Evolutionary conservation across 2,888 invertebrate species (phyloP).

Genomic region (Hydrotaea cyrtoneurina): DNA sequence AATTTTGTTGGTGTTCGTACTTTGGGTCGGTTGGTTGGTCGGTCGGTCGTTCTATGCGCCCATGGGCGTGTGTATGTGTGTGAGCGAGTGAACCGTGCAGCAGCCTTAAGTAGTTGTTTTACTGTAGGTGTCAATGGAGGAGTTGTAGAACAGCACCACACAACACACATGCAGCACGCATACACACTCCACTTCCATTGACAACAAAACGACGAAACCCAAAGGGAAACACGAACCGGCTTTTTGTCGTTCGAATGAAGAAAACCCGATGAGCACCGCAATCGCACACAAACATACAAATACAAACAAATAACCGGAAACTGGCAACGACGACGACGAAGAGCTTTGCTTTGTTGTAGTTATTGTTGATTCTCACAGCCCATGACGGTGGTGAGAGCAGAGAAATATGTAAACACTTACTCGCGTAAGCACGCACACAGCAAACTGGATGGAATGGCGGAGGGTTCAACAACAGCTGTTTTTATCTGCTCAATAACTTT

Average conservation of each 20-base stretch:
- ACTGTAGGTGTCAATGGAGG: slow-evolving; percentile 57
- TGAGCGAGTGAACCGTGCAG: neutral
- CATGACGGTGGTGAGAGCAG: slow-evolving; percentile 34
- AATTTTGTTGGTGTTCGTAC: slow-evolving; percentile 42
- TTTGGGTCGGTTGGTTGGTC: slow-evolving; percentile 12
- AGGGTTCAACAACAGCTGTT: slow-evolving; percentile 59
- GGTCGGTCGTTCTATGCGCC: slow-evolving; percentile 39
- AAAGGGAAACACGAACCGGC: slow-evolving; percentile 37
- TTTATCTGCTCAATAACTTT: slow-evolving; percentile 49
- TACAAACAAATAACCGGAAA: slow-evolving; percentile 9
- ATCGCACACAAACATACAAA: slow-evolving; percentile 23
- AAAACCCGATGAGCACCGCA: slow-evolving; percentile 3
- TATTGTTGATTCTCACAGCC: neutral
- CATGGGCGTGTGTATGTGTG: neutral
- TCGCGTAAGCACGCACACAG: neutral
- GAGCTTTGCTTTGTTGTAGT: neutral
- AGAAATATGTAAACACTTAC: slow-evolving; percentile 32
- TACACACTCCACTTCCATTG: neutral
- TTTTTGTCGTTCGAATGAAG: slow-evolving; percentile 13
- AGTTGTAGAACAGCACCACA: slow-evolving; percentile 51
- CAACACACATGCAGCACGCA: neutral
- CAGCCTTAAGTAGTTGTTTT: neutral
- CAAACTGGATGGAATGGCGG: slow-evolving; percentile 35
- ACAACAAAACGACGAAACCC: slow-evolving; percentile 4
- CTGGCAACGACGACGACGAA: neutral